These are phyloP conservation scores for Panurus biarmicus DNA, from an alignment of 2,113 vertebrate genomes.

Conservation along the genomic window DNA sequence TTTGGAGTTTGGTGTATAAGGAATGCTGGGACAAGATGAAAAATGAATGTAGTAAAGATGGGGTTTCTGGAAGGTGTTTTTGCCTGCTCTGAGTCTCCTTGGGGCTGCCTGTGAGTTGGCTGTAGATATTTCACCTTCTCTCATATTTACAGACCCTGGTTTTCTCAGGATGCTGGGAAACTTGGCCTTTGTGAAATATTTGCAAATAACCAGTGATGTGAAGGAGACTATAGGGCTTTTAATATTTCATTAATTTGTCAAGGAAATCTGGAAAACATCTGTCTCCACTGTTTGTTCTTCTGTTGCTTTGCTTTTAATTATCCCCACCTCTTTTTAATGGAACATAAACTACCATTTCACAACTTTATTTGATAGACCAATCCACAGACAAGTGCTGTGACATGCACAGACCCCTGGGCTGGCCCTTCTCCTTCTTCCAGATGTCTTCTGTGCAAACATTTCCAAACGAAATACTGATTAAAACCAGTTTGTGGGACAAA, in stretches of 20 bases:
- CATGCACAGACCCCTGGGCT: not conserved
- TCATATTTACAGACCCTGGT: not conserved
- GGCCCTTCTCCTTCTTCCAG: not conserved
- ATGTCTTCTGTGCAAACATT: not conserved
- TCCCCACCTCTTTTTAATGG: not conserved
- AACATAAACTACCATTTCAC: slow-evolving; percentile 28
- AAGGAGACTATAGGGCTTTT: not conserved
- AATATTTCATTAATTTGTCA: slow-evolving; percentile 15
- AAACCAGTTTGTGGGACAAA: not conserved
- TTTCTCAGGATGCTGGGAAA: not conserved
- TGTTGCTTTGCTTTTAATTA: slow-evolving; percentile 49
- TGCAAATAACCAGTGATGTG: not conserved
- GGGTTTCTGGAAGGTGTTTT: not conserved
- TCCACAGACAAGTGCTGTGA: not conserved
- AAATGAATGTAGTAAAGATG: not conserved
- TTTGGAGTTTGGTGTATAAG: not conserved
- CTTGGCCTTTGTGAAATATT: not conserved
- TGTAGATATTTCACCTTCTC: not conserved
- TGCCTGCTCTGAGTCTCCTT: not conserved
- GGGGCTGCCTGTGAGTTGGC: not conserved
- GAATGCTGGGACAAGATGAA: not conserved
- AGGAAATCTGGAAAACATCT: slow-evolving; percentile 42
- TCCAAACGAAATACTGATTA: not conserved
- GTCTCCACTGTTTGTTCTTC: slow-evolving; percentile 17
- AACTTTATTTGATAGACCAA: not conserved